Base-by-base conservation (phyloP, 2,113 vertebrate genomes). In the Brienomyrus longianalis region DNA sequence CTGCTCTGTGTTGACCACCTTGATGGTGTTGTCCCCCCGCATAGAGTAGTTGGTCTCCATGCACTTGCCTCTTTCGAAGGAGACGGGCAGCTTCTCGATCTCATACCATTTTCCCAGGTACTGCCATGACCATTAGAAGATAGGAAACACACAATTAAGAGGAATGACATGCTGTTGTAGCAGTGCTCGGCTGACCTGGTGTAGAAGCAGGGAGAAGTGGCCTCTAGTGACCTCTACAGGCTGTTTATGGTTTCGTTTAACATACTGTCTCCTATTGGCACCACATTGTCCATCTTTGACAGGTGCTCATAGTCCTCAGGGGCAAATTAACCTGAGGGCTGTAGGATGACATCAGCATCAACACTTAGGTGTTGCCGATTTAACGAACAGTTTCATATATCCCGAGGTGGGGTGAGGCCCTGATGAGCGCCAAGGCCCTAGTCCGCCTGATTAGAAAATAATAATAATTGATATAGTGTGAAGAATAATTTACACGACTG, bases 101-200 rank as follows among this genome's bases (percentile, higher is more conserved):
- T 96, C 96, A 77, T 95, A 96, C 96, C 96, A 96, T 23, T 74
- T 91, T 11, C 96, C 96, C 88, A 96, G 86, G 43, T 94, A 96
- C 96, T 97, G 93, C 17, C 35, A 10, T 2, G 89, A 39, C 9
- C 52, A 88, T 48, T 84, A 47, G 21, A 54, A 77, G 31, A 2
- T 56, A 2, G 27, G 19, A 56, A 50, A 50, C 74, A 66, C 47
- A 23, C 48, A 27, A 27, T 45, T 21, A 9, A 7, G 52, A 31
- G 11, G 2, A 2, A 8, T 21, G 1, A 7, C 1, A 0, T 86
- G 19, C 84, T 7, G 35, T 23, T 5, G 54, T 23, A 21, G 66
- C 8, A 86, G 51, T 23, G 48, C 5, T 6, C 5, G 15, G 35
- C 13, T 15, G 7, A 19, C 35, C 17, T 83, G 15, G 90, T 86